Percentiles rank a stretch among this genome's conserved stretches.
Evolutionary conservation across 2,113 vertebrate genomes (phyloP).

Genomic region (Uria aalge): DNA sequence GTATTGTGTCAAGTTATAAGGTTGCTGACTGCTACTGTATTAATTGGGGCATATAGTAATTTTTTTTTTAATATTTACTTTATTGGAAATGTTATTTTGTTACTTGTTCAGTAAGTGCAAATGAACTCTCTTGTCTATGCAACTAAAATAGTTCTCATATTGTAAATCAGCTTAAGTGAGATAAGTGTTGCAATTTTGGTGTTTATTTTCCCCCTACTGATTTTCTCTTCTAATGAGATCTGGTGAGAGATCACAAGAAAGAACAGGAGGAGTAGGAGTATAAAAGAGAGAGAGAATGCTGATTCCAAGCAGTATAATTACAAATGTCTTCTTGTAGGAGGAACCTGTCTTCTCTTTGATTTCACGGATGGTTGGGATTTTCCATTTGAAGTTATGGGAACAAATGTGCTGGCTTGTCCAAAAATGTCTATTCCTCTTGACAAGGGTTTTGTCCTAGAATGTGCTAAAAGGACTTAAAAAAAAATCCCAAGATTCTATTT

Average conservation of each 20-base stretch:
- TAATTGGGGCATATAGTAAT: background rate
- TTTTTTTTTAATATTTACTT: background rate
- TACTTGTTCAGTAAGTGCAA: background rate
- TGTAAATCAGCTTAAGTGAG: background rate
- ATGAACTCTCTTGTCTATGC: background rate
- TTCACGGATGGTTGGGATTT: conserved; percentile 58
- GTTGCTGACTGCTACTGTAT: background rate
- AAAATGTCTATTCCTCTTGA: conserved; percentile 35
- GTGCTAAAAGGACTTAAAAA: conserved; percentile 22
- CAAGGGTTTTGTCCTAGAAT: conserved; percentile 37
- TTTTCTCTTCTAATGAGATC: background rate
- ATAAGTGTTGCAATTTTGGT: background rate
- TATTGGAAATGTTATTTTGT: background rate
- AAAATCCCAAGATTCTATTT: background rate
- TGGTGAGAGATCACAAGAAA: conserved; percentile 30
- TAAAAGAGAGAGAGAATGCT: conserved; percentile 8
- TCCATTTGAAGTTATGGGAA: conserved; percentile 48
- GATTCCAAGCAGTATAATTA: conserved; percentile 43
- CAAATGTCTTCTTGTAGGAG: conserved; percentile 48
- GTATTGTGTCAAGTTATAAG: background rate
- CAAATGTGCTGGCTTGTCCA: conserved; percentile 20
- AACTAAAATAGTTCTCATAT: background rate
- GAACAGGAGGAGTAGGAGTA: conserved; percentile 7
- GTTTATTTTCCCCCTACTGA: background rate
- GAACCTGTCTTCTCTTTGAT: conserved; percentile 42